Evolutionary conservation across 2,113 vertebrate species (phyloP).

Genomic region (Hyla sarda): DNA sequence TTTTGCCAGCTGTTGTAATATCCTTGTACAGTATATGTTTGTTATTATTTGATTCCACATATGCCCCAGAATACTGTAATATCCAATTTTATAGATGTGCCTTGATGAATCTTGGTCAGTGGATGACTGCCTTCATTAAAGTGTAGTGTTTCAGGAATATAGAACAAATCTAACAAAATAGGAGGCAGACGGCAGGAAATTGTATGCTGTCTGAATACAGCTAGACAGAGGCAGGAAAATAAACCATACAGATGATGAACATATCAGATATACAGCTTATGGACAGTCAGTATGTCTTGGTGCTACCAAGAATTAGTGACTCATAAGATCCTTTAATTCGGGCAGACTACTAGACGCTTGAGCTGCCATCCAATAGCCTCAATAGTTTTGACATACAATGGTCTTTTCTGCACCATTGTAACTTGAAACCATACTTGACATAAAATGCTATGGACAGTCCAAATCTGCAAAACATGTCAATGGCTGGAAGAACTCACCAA

Average conservation of each 20-base stretch:
- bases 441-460: too few species aligned
- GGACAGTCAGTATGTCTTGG: not conserved
- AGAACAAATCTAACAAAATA: not conserved
- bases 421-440: too few species aligned
- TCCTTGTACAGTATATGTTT: not conserved
- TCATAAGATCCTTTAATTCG: not conserved
- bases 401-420: too few species aligned
- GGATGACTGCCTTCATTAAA: not conserved
- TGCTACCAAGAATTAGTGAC: not conserved
- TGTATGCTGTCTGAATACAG: not conserved
- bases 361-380: not conserved
- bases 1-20: not conserved
- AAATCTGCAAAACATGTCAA: too few species aligned
- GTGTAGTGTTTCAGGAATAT: not conserved
- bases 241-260: not conserved
- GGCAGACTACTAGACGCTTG: not conserved
- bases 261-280: slow-evolving; percentile 13
- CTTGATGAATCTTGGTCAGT: not conserved
- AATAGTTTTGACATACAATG: too few species aligned
- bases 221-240: not conserved
- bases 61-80: not conserved
- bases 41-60: not conserved
- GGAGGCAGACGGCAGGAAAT: not conserved
- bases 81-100: not conserved
- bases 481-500: too few species aligned